Evolutionary conservation across 2,888 invertebrate genomes (phyloP).

Genomic region (Erebia aethiops): DNA sequence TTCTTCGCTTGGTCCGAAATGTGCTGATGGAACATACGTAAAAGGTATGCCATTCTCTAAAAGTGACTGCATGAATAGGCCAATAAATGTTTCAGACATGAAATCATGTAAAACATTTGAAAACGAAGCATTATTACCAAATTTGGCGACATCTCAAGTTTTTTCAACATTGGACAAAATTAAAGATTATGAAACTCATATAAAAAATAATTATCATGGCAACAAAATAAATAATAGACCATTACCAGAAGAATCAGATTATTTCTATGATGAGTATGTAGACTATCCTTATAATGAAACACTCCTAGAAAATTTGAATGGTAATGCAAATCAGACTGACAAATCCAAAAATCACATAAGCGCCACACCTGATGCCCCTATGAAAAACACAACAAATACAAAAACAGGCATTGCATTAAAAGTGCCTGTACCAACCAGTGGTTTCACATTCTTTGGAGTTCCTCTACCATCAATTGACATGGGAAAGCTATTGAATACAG

Average conservation of each 20-base stretch:
- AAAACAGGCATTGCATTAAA: constrained; percentile 65
- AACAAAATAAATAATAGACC: constrained; percentile 83
- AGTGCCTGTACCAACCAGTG: constrained; percentile 83
- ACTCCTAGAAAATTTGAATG: constrained; percentile 64
- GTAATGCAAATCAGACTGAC: constrained; percentile 58
- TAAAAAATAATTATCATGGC: constrained; percentile 69
- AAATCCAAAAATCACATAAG: constrained; percentile 71
- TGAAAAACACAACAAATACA: constrained; percentile 61
- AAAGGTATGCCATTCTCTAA: constrained; percentile 88
- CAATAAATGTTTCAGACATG: constrained; percentile 78
- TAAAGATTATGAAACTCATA: constrained; percentile 72
- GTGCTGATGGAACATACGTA: constrained; percentile 90
- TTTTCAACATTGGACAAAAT: constrained; percentile 83
- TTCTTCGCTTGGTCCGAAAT: constrained; percentile 88
- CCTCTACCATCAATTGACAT: constrained; percentile 89
- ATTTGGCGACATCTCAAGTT: constrained; percentile 82
- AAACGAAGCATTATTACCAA: constrained; percentile 83
- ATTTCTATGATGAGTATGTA: constrained; percentile 92
- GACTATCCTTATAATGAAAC: constrained; percentile 89
- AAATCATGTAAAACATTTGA: constrained; percentile 86
- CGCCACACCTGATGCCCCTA: constrained; percentile 65
- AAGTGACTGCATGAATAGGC: constrained; percentile 84
- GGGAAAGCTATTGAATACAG: constrained; percentile 84
- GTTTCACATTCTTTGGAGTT: constrained; percentile 93
- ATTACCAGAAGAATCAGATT: constrained; percentile 89